These are phyloP conservation scores for Aphidius colemani DNA, from an alignment of 2,888 invertebrate genomes.

Conservation along the genomic window DNA sequence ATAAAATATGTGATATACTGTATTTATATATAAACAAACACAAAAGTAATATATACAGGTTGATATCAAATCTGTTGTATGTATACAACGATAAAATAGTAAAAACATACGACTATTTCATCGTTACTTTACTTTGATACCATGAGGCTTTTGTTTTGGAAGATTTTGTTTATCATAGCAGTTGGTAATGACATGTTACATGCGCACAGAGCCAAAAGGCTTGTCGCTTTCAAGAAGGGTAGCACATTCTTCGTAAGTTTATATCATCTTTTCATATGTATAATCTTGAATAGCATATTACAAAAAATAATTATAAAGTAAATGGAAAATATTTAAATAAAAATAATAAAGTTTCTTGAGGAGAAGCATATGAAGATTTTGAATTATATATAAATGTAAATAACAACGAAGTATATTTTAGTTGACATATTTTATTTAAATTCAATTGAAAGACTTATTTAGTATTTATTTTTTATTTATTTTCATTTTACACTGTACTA, in stretches of 20 bases:
- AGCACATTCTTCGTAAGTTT: conserved; percentile 57
- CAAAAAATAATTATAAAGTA: too few species aligned
- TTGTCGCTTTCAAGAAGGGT: conserved; percentile 52
- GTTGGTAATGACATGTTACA: conserved; percentile 29
- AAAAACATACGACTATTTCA: background rate
- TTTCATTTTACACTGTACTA: too few species aligned
- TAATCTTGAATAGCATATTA: too few species aligned
- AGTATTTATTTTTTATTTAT: too few species aligned
- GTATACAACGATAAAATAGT: background rate
- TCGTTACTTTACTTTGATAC: conserved; percentile 15
- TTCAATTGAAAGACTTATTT: too few species aligned
- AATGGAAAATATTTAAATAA: background rate
- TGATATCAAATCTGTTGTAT: background rate
- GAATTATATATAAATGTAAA: background rate
- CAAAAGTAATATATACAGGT: conserved; percentile 6
- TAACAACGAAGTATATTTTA: too few species aligned
- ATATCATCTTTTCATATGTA: background rate
- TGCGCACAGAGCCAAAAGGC: conserved; percentile 40
- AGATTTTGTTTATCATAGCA: conserved; percentile 38
- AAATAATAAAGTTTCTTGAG: background rate
- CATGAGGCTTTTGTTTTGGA: conserved; percentile 26
- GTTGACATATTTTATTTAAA: too few species aligned
- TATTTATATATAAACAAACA: conserved; percentile 4
- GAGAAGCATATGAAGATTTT: background rate
- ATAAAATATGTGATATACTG: conserved; percentile 22